These are phyloP conservation scores for Drosophila mojavensis DNA, from an alignment of 1,140 invertebrate genomes.

Conservation along the genomic window DNA sequence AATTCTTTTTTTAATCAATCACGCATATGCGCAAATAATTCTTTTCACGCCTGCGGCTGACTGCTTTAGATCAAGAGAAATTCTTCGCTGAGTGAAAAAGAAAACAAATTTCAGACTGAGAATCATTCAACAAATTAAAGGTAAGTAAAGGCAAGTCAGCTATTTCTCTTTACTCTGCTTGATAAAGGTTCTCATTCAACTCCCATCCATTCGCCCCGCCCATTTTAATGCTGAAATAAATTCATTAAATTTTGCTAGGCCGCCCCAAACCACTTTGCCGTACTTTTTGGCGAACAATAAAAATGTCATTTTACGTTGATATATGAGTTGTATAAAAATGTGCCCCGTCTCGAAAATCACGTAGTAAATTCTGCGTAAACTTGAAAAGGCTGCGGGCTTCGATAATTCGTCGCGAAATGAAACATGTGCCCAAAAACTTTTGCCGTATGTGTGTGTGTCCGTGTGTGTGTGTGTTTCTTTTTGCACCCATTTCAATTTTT, in stretches of 20 bases:
- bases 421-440: conserved; percentile 53
- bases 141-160: not conserved
- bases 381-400: conserved; percentile 54
- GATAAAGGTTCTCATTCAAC: conserved; percentile 33
- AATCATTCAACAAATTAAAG: too few species aligned
- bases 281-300: conserved; percentile 59
- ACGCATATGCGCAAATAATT: conserved; percentile 42
- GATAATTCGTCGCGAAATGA: conserved; percentile 68
- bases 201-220: not conserved
- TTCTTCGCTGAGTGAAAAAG: too few species aligned
- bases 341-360: conserved; percentile 56
- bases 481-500: conserved; percentile 50
- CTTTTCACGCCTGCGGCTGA: conserved; percentile 9
- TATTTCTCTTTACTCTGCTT: conserved; percentile 7
- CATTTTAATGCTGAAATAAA: conserved; percentile 49
- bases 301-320: conserved; percentile 70
- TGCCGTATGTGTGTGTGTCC: not conserved
- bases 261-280: conserved; percentile 10
- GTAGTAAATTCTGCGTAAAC: conserved; percentile 68
- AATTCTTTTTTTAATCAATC: conserved; percentile 48
- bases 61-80: conserved; percentile 24
- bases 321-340: conserved; percentile 59
- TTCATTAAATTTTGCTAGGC: conserved; percentile 45
- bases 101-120: too few species aligned
- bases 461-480: too few species aligned